Evolutionary conservation across 2,797 vertebrate genomes (phyloP).

Genomic region (Lepus oiostolus): DNA sequence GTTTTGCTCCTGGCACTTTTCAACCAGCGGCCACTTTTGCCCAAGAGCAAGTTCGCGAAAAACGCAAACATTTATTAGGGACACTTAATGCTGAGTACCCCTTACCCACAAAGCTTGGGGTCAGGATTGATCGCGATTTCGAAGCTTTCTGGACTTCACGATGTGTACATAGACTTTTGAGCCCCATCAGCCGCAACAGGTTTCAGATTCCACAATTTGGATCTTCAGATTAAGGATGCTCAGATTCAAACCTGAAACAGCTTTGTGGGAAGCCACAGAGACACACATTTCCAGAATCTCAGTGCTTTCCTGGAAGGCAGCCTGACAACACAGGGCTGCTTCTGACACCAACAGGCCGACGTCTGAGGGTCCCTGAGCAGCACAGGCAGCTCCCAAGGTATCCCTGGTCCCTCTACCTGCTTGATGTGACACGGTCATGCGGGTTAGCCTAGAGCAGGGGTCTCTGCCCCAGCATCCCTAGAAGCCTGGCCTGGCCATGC

Average conservation of each 20-base stretch:
- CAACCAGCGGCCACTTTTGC: not conserved
- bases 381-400: too few relatives aligned
- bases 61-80: not conserved
- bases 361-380: fast-evolving
- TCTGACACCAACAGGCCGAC: not conserved
- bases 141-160: not conserved
- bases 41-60: not conserved
- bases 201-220: not conserved
- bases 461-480: not conserved
- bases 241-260: not conserved
- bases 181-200: not conserved
- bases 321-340: fast-evolving
- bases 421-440: fast-evolving
- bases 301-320: not conserved
- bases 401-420: fast-evolving
- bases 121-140: not conserved
- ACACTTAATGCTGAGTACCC: not conserved
- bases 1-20: not conserved
- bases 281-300: not conserved
- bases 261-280: not conserved
- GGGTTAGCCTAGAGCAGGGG: fast-evolving
- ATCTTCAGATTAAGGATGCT: not conserved
- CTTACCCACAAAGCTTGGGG: not conserved
- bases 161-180: not conserved
- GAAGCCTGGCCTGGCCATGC: fast-evolving